Base-by-base conservation (phyloP, 2,888 invertebrate species). In the Acrocyrtus sp. region DNA sequence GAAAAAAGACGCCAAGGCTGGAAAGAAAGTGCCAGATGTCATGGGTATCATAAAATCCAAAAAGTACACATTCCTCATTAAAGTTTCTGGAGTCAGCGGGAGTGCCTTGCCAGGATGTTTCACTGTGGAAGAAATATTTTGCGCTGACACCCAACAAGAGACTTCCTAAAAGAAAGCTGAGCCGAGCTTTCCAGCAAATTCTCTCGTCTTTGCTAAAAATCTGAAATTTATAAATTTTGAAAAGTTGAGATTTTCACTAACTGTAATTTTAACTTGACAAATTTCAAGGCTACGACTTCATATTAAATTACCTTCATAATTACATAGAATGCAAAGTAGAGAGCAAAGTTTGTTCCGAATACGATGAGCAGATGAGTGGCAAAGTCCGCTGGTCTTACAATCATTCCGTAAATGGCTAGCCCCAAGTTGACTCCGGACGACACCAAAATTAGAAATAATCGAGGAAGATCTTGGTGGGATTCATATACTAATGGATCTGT, bases 41-140 rank as follows among this genome's bases (percentile, higher is more conserved):
- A 19, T 53, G 53, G n/a, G 8, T n/a, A 29, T 53, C 53, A 8
- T 34, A 53, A 29, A 53, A 53, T 2, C 21, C 10, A 19, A 53
- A n/a, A n/a, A n/a, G 83, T 2, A 85, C 81, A 82, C 94, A 95
- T 22, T 87, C 87, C 66, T 87, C 87, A 85, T 94, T 95, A 83
- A 88, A 89, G 0, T 87, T 87, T 1, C 94, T 88, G 0, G 93
- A 93, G 81, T 88, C 86, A 0, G 95, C 93, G 0, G 94, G 92
- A 0, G 92, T 89, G 61, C 87, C 81, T 88, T 89, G 83, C 5
- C 85, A 80, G 12, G 74, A 72, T 19, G 26, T 74, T 10, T 26
- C 58, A 10, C 43, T 22, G 26, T 17, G 26, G 26, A 43, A 43
- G 17, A 58, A 58, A 4, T 26, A 26, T 26, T 43, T 45, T 5